These are phyloP conservation scores for Simalia tracyae DNA, from an alignment of 2,797 vertebrate genomes.

Conservation along the genomic window DNA sequence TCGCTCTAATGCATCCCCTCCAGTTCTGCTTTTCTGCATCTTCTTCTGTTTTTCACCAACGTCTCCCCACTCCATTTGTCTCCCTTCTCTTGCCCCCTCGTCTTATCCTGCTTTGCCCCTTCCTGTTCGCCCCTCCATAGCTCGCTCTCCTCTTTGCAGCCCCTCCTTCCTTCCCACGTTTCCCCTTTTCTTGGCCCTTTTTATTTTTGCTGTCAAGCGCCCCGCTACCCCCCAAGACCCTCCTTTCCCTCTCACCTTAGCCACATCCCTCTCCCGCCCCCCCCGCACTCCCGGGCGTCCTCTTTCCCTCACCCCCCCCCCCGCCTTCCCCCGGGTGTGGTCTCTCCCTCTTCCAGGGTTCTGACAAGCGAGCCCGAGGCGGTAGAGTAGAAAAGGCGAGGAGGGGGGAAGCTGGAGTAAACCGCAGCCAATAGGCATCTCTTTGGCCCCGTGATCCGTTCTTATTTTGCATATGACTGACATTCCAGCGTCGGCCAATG, in stretches of 20 bases:
- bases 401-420: not conserved
- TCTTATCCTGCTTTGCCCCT: not conserved
- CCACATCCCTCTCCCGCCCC: not conserved
- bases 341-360: not conserved
- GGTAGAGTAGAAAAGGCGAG: not conserved
- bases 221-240: not conserved
- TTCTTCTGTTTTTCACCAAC: not conserved
- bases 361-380: not conserved
- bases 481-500: conserved; percentile 26
- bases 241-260: not conserved
- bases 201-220: not conserved
- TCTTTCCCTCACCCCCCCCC: not conserved
- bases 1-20: not conserved
- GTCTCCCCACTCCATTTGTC: not conserved
- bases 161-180: not conserved
- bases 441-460: not conserved
- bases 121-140: not conserved
- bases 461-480: conserved; percentile 26
- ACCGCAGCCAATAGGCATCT: conserved; percentile 1
- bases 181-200: not conserved
- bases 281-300: not conserved
- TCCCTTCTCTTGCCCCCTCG: not conserved
- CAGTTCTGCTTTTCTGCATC: not conserved
- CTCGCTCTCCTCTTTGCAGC: too few relatives aligned
- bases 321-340: not conserved